Conservation (phyloP, 2,113 vertebrate genomes). For the Nothobranchius kuhntae region DNA sequence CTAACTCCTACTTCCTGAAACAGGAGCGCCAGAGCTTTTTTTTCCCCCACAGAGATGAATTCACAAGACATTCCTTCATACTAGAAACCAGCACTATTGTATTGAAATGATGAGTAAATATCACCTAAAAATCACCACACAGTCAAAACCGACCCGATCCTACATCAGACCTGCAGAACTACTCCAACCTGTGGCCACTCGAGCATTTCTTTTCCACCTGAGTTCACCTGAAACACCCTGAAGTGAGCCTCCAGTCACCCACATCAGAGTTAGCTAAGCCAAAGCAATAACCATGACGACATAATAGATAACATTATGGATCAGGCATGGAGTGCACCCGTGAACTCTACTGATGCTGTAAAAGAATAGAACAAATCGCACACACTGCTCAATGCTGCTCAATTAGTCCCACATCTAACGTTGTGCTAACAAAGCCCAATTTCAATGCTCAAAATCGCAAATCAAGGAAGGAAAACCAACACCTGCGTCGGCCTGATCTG, state of each 20-base stretch:
- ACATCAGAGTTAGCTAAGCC: conserved; percentile 17
- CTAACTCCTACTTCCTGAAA: no score
- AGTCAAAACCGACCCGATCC: no score
- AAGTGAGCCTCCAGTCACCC: conserved; percentile 7
- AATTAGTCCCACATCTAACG: conserved; percentile 4
- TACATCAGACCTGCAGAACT: conserved; percentile 10
- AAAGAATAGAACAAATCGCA: conserved; percentile 10
- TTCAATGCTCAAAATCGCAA: neutral
- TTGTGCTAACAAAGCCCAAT: neutral
- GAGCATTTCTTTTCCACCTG: conserved; percentile 2
- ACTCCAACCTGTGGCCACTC: neutral
- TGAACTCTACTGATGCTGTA: neutral
- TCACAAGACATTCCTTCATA: no score
- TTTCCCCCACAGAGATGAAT: no score
- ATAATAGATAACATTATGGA: neutral
- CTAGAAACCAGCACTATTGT: no score
- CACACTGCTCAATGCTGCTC: neutral
- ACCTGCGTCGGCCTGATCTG: neutral
- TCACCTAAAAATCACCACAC: no score
- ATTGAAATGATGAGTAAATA: no score
- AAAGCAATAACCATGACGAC: conserved; percentile 20
- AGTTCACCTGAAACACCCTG: conserved; percentile 15
- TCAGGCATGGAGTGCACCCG: conserved; percentile 2
- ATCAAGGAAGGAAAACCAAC: neutral
- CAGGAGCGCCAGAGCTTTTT: no score